A percentile compares a stretch with the other conserved stretches of the same genome.
phyloP scores from a whole-genome alignment of 2,888 invertebrate species.

The Apodemia hepburni region DNA sequence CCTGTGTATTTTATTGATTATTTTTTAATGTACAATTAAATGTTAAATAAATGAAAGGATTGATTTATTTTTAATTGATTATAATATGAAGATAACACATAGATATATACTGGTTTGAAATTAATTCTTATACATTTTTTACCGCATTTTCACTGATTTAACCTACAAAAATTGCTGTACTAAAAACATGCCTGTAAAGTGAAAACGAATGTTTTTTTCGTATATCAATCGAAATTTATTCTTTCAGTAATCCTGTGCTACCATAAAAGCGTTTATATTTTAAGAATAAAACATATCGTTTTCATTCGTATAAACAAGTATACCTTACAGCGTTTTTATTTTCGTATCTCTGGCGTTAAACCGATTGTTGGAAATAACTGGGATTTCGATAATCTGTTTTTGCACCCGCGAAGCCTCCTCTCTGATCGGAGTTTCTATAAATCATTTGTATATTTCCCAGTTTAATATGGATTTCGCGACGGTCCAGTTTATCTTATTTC shows the following conservation, averaged over 20 bases:
- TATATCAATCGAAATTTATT: not conserved
- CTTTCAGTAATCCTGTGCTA: not conserved
- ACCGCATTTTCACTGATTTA: not conserved
- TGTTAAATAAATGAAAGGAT: too few species aligned
- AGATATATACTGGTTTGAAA: too few species aligned
- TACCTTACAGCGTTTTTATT: slow-evolving; percentile 2
- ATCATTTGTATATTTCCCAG: slow-evolving; percentile 70
- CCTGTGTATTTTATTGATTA: too few species aligned
- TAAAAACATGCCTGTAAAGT: not conserved
- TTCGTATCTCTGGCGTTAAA: slow-evolving; percentile 36
- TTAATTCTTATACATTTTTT: too few species aligned
- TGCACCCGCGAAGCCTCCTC: slow-evolving; percentile 53
- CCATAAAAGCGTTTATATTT: not conserved
- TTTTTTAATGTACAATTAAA: too few species aligned
- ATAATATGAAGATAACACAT: too few species aligned
- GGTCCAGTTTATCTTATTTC: slow-evolving; percentile 62
- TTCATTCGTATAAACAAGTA: slow-evolving; percentile 15
- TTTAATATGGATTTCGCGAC: slow-evolving; percentile 63
- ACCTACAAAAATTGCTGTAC: not conserved
- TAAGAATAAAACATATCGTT: slow-evolving; percentile 9
- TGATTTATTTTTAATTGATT: too few species aligned
- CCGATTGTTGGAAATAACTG: slow-evolving; percentile 59
- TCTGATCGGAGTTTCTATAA: slow-evolving; percentile 60
- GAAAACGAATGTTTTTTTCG: not conserved
- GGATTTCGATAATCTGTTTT: slow-evolving; percentile 71